Base-by-base conservation (phyloP, 2,797 vertebrate genomes). In the Gobio occitaniae region DNA sequence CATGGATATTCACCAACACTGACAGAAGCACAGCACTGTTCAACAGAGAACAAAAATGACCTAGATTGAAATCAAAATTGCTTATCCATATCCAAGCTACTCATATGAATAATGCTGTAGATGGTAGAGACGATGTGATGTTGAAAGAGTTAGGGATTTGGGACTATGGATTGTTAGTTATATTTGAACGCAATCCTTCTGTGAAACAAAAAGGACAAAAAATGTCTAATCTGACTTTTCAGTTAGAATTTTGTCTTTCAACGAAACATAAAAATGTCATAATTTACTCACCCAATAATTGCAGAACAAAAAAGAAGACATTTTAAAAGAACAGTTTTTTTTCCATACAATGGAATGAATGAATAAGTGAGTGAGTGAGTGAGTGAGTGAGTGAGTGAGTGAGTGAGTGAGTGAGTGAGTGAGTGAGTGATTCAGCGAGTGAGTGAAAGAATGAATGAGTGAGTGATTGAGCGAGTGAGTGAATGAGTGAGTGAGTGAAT, bases 31-130 rank as follows among this genome's bases (percentile, higher is more conserved):
- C 16, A 36, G 25, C 44, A 38, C 69, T n/a, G 41, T 50, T 72
- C 56, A 74, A 50, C 11, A 16, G 13, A 74, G 74, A 74, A 75
- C 59, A 65, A 82, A 63, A 63, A 65, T 75, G 71, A 76, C 81
- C 80, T 38, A 76, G 13, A 75, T 72, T 82, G 25, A 74, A 82
- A 50, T 38, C 70, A 74, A 63, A 72, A 59, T 13, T 0, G 1
- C 25, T 32, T 63, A 48, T 65, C 38, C 56, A 61, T 44, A 25
- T 25, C 36, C 13, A n/a, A 21, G 19, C 50, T 21, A 56, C 19
- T 50, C 17, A 17, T 75, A 29, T 48, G 21, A 48, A 75, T 54
- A 56, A 36, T 59, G 32, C 52, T 9, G 52, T 52, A 76, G 19
- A 76, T n/a, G 9, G 7, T 4, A 13, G 32, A 38, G 19, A 38